Percentiles rank a stretch among this genome's conserved stretches.
These are phyloP conservation scores for Amphipoea lucens DNA, from an alignment of 2,888 invertebrate genomes.

Conservation along the genomic window DNA sequence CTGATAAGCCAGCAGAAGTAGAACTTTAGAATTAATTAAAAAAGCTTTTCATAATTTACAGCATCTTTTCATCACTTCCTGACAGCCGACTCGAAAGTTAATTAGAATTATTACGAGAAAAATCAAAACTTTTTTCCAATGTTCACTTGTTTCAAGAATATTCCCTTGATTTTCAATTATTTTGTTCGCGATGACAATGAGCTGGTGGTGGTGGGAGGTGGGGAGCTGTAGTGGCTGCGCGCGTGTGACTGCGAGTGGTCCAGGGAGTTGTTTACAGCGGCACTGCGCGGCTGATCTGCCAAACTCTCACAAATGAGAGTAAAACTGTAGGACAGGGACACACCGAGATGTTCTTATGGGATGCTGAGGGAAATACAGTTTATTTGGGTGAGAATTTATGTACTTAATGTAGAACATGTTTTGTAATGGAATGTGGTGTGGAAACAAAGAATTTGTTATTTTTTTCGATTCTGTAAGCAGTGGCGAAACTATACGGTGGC, in stretches of 20 bases:
- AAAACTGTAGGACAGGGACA: constrained; percentile 44
- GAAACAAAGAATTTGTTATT: neutral
- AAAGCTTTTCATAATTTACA: constrained; percentile 21
- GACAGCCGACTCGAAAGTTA: neutral
- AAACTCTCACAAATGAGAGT: constrained; percentile 73
- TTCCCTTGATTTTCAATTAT: neutral
- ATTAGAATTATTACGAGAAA: neutral
- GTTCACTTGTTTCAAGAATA: constrained; percentile 3
- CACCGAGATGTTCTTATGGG: constrained; percentile 25
- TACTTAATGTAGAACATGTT: neutral
- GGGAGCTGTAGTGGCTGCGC: neutral
- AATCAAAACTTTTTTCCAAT: neutral
- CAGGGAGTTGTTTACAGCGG: constrained; percentile 48
- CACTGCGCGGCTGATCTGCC: constrained; percentile 52
- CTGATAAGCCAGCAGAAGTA: constrained; percentile 10
- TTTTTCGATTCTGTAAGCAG: neutral
- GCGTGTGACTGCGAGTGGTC: neutral
- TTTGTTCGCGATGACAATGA: too few species aligned
- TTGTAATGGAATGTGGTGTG: neutral
- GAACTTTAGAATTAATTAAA: neutral
- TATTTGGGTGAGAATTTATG: neutral
- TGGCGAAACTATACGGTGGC: too few species aligned
- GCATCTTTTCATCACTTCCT: constrained; percentile 1
- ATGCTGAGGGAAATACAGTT: neutral
- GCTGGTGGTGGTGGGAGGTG: neutral